phyloP scores from a whole-genome alignment of 2,888 invertebrate species.

The Caenorhabditis sp. region DNA sequence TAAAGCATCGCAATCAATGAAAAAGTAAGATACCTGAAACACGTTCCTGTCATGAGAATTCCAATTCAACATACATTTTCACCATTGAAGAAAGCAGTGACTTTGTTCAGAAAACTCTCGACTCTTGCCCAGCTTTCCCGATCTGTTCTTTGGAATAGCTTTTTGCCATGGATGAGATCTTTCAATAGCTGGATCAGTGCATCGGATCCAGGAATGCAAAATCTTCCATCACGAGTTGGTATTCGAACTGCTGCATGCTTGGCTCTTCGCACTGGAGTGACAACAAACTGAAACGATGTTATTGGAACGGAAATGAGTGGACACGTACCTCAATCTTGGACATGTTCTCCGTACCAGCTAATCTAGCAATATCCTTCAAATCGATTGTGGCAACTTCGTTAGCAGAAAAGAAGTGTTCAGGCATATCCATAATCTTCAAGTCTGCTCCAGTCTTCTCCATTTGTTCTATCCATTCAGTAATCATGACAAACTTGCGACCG shows the following conservation, averaged over 20 bases:
- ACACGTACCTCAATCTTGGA: constrained; percentile 6
- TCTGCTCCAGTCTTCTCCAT: not conserved
- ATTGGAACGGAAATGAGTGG: not conserved
- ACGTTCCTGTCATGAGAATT: not conserved
- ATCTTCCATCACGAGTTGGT: not conserved
- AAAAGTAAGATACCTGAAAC: not conserved
- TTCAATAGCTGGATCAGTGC: constrained; percentile 4
- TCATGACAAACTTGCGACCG: not conserved
- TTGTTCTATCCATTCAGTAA: not conserved
- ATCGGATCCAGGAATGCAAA: constrained; percentile 28
- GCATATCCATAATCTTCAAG: not conserved
- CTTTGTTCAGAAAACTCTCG: not conserved
- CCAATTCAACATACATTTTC: constrained; percentile 1
- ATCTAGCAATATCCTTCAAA: not conserved
- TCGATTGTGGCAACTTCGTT: not conserved
- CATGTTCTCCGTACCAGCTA: not conserved
- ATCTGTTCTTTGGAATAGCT: not conserved
- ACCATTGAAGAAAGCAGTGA: not conserved
- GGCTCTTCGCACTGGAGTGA: constrained; percentile 2
- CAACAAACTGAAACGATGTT: constrained; percentile 9
- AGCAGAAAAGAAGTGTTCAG: not conserved
- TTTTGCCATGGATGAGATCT: not conserved
- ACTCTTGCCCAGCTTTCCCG: not conserved
- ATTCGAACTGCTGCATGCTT: constrained; percentile 35
- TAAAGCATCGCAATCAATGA: not conserved